These are phyloP conservation scores for Embidobia sp. DNA, from an alignment of 2,888 invertebrate species.

Conservation along the genomic window DNA sequence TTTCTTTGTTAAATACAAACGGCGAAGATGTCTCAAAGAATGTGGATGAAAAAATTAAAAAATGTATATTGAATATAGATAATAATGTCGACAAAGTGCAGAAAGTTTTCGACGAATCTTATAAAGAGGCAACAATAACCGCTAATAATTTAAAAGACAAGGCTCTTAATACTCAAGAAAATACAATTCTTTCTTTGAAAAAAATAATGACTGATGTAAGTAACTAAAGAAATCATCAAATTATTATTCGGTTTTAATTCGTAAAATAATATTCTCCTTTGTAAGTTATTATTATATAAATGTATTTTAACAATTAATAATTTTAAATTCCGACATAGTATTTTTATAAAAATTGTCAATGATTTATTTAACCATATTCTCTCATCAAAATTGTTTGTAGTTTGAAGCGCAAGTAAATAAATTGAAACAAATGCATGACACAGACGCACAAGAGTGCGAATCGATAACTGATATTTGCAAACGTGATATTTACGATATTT, in stretches of 20 bases:
- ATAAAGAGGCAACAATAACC: background rate
- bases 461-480: conserved; percentile 31
- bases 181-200: conserved; percentile 2
- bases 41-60: too few relatives aligned
- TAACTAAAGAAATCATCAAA: too few relatives aligned
- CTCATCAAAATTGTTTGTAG: conserved; percentile 28
- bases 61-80: conserved; percentile 8
- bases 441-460: conserved; percentile 17
- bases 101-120: conserved; percentile 1
- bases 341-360: too few relatives aligned
- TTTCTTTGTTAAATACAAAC: too few relatives aligned
- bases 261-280: too few relatives aligned
- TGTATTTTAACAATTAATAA: too few relatives aligned
- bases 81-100: conserved; percentile 6
- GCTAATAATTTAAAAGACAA: conserved; percentile 5
- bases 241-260: too few relatives aligned
- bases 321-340: too few relatives aligned
- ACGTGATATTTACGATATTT: conserved; percentile 20
- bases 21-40: too few relatives aligned
- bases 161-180: conserved; percentile 7
- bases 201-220: conserved; percentile 12
- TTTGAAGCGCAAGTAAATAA: conserved; percentile 35
- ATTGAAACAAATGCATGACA: conserved; percentile 24
- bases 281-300: too few relatives aligned
- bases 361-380: too few relatives aligned